Conservation (phyloP, 2,113 vertebrate genomes). For the Cervus canadensis region DNA sequence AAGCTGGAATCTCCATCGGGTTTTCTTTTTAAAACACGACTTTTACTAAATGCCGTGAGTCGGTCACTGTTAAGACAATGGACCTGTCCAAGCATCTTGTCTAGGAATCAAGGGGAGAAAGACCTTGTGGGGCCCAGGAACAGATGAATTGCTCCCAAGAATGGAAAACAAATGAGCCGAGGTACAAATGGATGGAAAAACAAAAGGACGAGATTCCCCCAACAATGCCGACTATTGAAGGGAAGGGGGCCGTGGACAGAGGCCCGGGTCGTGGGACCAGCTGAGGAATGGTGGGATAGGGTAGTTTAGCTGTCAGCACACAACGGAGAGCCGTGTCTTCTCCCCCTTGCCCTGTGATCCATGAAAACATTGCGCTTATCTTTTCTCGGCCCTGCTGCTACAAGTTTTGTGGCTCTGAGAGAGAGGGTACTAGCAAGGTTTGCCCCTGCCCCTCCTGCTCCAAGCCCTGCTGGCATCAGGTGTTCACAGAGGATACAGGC, state of each 20-base stretch:
- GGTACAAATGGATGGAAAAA: constrained; percentile 65
- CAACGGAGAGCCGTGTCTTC: neutral
- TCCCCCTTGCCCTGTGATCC: neutral
- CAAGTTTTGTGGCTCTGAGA: neutral
- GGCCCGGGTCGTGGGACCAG: constrained; percentile 67
- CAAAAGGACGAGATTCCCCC: constrained; percentile 64
- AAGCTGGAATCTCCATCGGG: constrained; percentile 59
- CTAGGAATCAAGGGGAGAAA: constrained; percentile 61
- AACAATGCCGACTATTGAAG: constrained; percentile 62
- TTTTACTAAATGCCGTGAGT: constrained; percentile 20
- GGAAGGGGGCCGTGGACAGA: neutral
- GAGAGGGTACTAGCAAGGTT: neutral
- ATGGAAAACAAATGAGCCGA: constrained; percentile 72
- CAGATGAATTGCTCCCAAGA: constrained; percentile 67
- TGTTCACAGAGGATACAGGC: neutral
- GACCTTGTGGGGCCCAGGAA: constrained; percentile 51
- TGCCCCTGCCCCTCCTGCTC: neutral
- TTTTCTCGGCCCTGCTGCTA: neutral
- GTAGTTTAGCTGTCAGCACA: constrained; percentile 35
- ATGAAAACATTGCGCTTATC: neutral
- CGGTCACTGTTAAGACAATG: constrained; percentile 66
- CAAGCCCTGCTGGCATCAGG: neutral
- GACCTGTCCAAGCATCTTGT: constrained; percentile 69
- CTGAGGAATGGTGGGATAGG: constrained; percentile 10
- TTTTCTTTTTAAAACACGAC: constrained; percentile 58